A percentile compares a stretch with the other conserved stretches of the same genome.
Conservation (phyloP, 2,797 vertebrate genomes). For the Rhyacichthys aspro region DNA sequence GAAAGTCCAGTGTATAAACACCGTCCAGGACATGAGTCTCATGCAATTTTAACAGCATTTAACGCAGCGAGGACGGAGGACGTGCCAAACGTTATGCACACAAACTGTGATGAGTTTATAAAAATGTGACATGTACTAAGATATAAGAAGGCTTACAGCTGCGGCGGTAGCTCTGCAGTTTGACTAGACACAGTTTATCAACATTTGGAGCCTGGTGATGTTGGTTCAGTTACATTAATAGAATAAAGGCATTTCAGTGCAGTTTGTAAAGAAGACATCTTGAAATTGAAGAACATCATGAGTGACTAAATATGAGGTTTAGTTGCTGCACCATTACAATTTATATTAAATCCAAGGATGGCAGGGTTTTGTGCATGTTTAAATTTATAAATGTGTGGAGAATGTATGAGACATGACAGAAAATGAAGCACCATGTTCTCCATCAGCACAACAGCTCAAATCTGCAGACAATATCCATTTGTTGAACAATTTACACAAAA, state of each 20-base stretch:
- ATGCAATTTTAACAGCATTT: constrained; percentile 65
- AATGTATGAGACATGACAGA: no score
- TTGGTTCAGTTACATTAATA: no score
- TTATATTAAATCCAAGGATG: no score
- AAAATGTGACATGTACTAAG: not conserved
- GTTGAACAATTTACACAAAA: constrained; percentile 44
- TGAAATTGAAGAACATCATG: no score
- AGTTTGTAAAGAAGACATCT: no score
- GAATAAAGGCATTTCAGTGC: no score
- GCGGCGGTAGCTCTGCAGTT: not conserved
- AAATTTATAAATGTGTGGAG: no score
- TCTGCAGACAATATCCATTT: constrained; percentile 41
- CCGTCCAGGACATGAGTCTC: constrained; percentile 40
- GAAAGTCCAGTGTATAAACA: constrained; percentile 59
- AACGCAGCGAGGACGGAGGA: constrained; percentile 26
- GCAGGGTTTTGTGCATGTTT: not conserved
- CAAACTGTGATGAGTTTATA: constrained; percentile 20
- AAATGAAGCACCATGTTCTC: constrained; percentile 16
- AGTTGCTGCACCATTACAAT: no score
- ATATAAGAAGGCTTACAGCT: constrained; percentile 1
- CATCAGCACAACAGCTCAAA: constrained; percentile 55
- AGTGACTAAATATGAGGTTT: no score
- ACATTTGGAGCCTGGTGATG: no score
- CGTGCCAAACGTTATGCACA: not conserved
- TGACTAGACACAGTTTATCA: no score